Percentiles rank a stretch among this genome's conserved stretches.
phyloP scores from a whole-genome alignment of 2,797 vertebrate species.

The Cryptoprocta ferox region DNA sequence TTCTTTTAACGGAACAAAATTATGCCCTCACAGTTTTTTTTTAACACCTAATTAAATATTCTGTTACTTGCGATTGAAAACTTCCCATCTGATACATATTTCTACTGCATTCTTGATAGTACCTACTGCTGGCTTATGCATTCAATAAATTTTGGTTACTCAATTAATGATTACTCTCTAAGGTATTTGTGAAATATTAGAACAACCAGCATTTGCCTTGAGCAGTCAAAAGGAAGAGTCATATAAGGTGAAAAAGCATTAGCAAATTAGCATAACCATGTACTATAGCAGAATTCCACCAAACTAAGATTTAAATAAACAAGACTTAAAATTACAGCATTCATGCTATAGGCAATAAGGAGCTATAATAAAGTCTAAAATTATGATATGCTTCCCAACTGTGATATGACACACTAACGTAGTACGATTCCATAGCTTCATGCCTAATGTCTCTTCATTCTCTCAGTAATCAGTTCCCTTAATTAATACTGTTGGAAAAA shows the following conservation, averaged over 20 bases:
- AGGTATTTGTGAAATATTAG: not conserved
- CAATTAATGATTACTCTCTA: not conserved
- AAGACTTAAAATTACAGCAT: slow-evolving; percentile 5
- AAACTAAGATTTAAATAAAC: not conserved
- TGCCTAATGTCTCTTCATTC: not conserved
- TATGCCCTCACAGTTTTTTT: not conserved
- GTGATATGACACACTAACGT: not conserved
- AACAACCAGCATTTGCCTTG: not conserved
- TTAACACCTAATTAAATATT: not conserved
- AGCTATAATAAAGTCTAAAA: not conserved
- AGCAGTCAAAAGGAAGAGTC: not conserved
- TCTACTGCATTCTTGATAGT: not conserved
- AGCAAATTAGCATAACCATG: not conserved
- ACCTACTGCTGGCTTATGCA: not conserved
- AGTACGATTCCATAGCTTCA: not conserved
- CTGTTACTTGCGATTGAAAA: not conserved
- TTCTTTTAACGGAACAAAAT: not conserved
- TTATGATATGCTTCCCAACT: not conserved
- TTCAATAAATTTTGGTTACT: not conserved
- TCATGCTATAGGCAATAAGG: not conserved
- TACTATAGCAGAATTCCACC: not conserved
- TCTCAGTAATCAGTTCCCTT: not conserved
- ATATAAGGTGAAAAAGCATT: not conserved
- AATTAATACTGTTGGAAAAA: not conserved
- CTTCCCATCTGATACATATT: not conserved